These are phyloP conservation scores for Petrocephalus schoutedeni DNA, from an alignment of 2,797 vertebrate species.

Conservation along the genomic window DNA sequence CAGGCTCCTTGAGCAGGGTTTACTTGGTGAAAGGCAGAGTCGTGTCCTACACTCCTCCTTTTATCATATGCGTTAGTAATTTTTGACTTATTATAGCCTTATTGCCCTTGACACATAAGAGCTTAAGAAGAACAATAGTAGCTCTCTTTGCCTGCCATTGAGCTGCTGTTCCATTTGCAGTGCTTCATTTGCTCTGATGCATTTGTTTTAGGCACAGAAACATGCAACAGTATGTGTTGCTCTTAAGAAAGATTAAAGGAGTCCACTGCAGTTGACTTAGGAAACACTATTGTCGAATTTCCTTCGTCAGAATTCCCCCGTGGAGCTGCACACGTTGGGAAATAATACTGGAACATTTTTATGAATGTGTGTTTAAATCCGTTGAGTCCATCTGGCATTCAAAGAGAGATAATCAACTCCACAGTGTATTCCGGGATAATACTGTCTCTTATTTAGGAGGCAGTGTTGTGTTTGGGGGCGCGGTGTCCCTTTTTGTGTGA, in stretches of 20 bases:
- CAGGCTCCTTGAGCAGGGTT: neutral
- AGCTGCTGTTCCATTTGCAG: constrained; percentile 43
- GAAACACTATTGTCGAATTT: neutral
- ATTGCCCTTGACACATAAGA: neutral
- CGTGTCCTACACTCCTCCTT: neutral
- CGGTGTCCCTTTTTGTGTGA: neutral
- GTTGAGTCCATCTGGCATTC: constrained; percentile 51
- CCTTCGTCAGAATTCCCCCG: neutral
- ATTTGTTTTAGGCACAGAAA: neutral
- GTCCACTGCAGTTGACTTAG: neutral
- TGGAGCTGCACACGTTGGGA: neutral
- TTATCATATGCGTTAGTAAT: neutral
- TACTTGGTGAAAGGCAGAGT: neutral
- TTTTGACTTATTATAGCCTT: neutral
- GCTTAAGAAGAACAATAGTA: neutral
- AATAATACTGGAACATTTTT: constrained; percentile 34
- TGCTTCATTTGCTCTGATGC: constrained; percentile 31
- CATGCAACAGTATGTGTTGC: neutral
- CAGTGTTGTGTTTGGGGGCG: constrained; percentile 25
- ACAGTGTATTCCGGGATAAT: constrained; percentile 35
- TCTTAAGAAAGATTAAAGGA: neutral
- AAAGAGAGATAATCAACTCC: constrained; percentile 40
- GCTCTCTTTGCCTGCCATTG: neutral
- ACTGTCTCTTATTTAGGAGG: constrained; percentile 24
- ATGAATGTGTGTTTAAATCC: constrained; percentile 42